Conservation (phyloP, 2,113 vertebrate genomes). For the Glaucomys volans region DNA sequence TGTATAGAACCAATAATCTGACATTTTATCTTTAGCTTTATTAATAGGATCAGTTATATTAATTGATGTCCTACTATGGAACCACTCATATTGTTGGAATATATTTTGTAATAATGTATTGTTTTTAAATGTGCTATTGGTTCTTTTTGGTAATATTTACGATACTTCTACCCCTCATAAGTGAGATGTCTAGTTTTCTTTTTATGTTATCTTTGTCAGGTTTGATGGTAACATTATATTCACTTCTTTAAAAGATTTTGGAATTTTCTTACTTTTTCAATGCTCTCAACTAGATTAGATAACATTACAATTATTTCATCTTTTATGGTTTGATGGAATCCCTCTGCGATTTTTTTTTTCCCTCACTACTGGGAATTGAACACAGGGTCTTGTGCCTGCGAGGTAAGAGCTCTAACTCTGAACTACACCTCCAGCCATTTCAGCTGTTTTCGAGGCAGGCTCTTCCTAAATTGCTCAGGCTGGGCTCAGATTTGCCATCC, state of each 20-base stretch:
- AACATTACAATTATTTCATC: neutral
- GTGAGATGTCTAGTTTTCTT: neutral
- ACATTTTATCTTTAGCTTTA: slow-evolving; percentile 40
- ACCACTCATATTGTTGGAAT: neutral
- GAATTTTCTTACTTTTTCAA: slow-evolving; percentile 9
- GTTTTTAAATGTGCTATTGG: slow-evolving; percentile 16
- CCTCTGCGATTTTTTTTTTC: neutral
- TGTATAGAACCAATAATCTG: neutral
- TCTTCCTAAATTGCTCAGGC: too few relatives aligned
- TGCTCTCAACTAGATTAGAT: neutral
- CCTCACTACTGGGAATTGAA: too few relatives aligned
- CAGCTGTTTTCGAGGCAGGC: too few relatives aligned
- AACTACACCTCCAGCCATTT: too few relatives aligned
- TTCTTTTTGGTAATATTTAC: slow-evolving; percentile 4
- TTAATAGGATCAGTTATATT: neutral
- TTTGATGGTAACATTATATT: neutral
- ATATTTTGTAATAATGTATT: neutral
- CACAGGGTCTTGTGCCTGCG: too few relatives aligned
- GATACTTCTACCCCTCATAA: neutral
- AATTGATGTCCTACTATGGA: neutral
- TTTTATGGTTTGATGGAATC: slow-evolving; percentile 26
- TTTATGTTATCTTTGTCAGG: neutral
- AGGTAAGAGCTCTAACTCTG: too few relatives aligned
- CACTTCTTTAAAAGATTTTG: neutral
- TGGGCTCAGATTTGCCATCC: too few relatives aligned